Base-by-base conservation (phyloP, 2,888 invertebrate species). In the Thera obeliscata region DNA sequence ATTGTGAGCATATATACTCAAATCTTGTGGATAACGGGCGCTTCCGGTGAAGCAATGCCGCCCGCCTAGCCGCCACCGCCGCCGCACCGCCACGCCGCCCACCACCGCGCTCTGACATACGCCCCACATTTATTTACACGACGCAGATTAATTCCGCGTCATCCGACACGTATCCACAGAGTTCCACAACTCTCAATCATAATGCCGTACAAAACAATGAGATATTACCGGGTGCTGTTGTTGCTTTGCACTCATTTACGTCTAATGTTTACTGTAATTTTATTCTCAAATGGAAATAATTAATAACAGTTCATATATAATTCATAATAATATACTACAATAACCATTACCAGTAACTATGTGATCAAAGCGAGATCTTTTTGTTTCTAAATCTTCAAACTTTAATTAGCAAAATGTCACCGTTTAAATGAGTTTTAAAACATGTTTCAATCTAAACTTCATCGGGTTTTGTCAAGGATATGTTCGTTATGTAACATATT, bases 71-170 rank as follows among this genome's bases (percentile, higher is more conserved):
- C 80, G 81, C 76, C 50, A 2, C 38, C 70, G 76, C 72, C 73
- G 71, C 76, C 74, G 22, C 22, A 22, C 67, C 80, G 81, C 76
- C 52, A 9, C 43, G 78, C 67, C 80, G 81, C 76, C 49, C 3
- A 22, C 22, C 63, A 64, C 56, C 63, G 56, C 80, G 75, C 74
- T 72, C 77, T 85, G 84, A 87, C 86, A 86, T 87, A 90, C 87
- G 81, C 81, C 82, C 79, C 81, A 82, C 90, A 90, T 92, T 90
- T 90, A 89, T 91, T 90, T 87, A 86, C 85, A 80, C 84, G 90
- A 90, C 90, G 75, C 82, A 85, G 89, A 91, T 91, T 91, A 90
- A 91, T 91, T 84, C 84, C 75, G 78, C 83, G 85, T 87, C 87
- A 88, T 88, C 86, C 84, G 82, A 83, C 84, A 87, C 86, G 85